Conservation (phyloP, 2,797 vertebrate genomes). For the Takifugu ocellatus region DNA sequence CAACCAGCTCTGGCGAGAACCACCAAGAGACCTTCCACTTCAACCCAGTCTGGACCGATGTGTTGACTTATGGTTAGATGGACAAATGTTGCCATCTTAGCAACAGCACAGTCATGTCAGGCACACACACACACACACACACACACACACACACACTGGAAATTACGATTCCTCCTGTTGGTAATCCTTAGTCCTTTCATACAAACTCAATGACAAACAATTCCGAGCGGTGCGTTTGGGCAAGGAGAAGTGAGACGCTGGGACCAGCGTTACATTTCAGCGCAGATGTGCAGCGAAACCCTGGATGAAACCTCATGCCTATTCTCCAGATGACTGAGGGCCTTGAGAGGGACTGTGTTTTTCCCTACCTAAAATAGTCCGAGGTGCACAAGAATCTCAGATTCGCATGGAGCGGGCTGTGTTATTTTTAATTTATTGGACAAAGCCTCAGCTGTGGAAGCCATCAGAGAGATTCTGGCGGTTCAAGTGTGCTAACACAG, state of each 20-base stretch:
- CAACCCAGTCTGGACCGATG: slow-evolving; percentile 50
- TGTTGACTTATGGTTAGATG: slow-evolving; percentile 71
- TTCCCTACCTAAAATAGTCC: slow-evolving; percentile 59
- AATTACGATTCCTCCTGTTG: slow-evolving; percentile 33
- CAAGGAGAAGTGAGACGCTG: slow-evolving; percentile 21
- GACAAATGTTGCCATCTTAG: slow-evolving; percentile 60
- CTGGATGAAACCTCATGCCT: slow-evolving; percentile 37
- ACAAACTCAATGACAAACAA: slow-evolving; percentile 67
- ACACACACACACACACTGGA: slow-evolving; percentile 41
- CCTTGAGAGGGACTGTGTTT: slow-evolving; percentile 58
- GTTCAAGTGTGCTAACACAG: slow-evolving; percentile 48
- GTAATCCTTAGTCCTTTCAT: slow-evolving; percentile 57
- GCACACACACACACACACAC: slow-evolving; percentile 8
- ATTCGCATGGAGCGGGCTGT: slow-evolving; percentile 50
- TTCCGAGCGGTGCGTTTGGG: slow-evolving; percentile 22
- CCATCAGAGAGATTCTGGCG: slow-evolving; percentile 48
- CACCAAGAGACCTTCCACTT: slow-evolving; percentile 61
- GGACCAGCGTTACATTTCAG: slow-evolving; percentile 26
- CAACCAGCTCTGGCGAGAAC: slow-evolving; percentile 52
- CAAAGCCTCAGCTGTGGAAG: slow-evolving; percentile 58
- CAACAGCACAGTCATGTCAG: slow-evolving; percentile 25
- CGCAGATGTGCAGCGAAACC: slow-evolving; percentile 47
- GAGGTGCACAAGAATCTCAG: slow-evolving; percentile 50
- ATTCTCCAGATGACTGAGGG: slow-evolving; percentile 28
- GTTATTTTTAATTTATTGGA: slow-evolving; percentile 73